Evolutionary conservation across 2,888 invertebrate genomes (phyloP), one percentile per base, ranked within the genome.

Genomic region (Caenorhabditis japonica): DNA sequence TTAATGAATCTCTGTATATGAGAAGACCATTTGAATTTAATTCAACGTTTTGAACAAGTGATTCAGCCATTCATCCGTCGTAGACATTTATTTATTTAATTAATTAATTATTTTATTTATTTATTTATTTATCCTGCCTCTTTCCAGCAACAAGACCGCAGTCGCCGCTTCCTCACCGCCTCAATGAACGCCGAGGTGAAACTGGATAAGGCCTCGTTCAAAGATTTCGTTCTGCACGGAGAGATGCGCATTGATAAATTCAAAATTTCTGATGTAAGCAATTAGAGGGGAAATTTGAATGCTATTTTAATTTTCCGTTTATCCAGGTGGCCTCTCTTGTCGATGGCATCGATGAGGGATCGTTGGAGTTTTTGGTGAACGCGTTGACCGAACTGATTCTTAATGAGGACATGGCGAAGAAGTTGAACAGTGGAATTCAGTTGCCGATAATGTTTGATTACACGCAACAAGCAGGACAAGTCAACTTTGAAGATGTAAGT

Each of bases 391-490:
- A 86, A 33, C 61, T 86, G 47, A 84, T 86, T 55, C 79, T 86
- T 27, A 83, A 84, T 30, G 86, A 86, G 36, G 86, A 86, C 46
- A 86, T 86, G 81, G 78, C 82, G 3, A 81, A 83, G 62, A 86
- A 86, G 61, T 62, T 86, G 47, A 84, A 84, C 66, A 84, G 84
- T 60, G 79, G 71, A 33, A 83, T 86, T 46, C 83, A 82, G 27
- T 68, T 86, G 30, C 86, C 86, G 15, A 86, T 86, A 17, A 77
- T 86, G 58, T 82, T 86, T 64, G 86, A 86, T 72, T 86, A 85
- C 58, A 85, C 87, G 23, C 86, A 86, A 68, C 60, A 58, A 58
- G 55, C 60, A 7, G 58, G 81, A 30, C 79, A 84, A 53, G 82
- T 86, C 15, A 76, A 71, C 7, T 83, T 85, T 62, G 86, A 86